A percentile compares a stretch with the other conserved stretches of the same genome.
Conservation (phyloP, 1,140 invertebrate genomes). For the Maconellicoccus hirsutus region DNA sequence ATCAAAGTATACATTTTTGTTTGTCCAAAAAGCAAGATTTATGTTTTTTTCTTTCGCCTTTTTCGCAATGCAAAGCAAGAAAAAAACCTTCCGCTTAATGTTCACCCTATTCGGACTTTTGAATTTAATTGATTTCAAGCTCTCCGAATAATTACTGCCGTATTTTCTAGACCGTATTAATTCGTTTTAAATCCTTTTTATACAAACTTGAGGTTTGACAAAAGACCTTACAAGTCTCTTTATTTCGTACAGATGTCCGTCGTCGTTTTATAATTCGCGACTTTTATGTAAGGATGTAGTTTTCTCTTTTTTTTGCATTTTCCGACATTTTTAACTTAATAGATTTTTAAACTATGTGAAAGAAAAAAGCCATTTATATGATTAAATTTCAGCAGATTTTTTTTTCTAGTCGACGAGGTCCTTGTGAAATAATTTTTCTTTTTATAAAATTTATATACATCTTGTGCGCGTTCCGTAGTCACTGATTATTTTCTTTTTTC, state of each 20-base stretch:
- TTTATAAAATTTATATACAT: neutral
- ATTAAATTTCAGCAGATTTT: neutral
- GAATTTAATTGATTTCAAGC: conserved; percentile 15
- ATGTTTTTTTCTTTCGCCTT: neutral
- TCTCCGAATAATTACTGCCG: conserved; percentile 15
- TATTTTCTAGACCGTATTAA: conserved; percentile 21
- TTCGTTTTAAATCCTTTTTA: conserved; percentile 13
- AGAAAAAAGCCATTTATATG: neutral
- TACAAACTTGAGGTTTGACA: conserved; percentile 13
- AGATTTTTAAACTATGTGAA: neutral
- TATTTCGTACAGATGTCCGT: neutral
- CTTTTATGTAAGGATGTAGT: neutral
- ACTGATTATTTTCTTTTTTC: neutral
- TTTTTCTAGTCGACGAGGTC: neutral
- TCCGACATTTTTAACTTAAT: neutral
- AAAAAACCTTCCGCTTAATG: conserved; percentile 5
- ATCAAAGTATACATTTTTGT: neutral
- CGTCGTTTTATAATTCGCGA: neutral
- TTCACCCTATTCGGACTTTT: conserved; percentile 15
- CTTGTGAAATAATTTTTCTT: neutral
- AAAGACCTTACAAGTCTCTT: conserved; percentile 10
- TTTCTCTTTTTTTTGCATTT: neutral
- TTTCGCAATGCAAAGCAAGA: neutral
- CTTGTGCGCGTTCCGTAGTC: neutral
- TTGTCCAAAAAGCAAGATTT: neutral